A percentile compares a stretch with the other conserved stretches of the same genome.
These are phyloP conservation scores for Squalus acanthias DNA, from an alignment of 2,797 vertebrate species.

Conservation along the genomic window DNA sequence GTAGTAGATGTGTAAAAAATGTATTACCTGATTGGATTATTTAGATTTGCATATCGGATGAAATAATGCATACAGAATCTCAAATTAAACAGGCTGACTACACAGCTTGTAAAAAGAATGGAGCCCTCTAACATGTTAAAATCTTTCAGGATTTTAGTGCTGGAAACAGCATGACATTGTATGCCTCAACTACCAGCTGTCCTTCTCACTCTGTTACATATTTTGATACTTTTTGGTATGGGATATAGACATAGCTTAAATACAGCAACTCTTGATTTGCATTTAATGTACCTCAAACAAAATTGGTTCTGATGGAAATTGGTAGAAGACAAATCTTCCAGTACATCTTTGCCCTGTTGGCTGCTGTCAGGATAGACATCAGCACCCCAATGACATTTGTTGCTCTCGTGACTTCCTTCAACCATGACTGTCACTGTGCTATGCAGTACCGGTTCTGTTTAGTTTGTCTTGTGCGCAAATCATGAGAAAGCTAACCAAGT, in stretches of 20 bases:
- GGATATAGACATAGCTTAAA: neutral
- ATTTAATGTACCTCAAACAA: neutral
- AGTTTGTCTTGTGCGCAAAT: neutral
- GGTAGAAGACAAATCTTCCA: neutral
- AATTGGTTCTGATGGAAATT: neutral
- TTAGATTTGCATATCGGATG: neutral
- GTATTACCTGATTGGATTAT: too few relatives aligned
- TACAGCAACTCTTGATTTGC: neutral
- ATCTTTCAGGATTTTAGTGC: neutral
- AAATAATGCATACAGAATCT: neutral
- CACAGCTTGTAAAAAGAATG: neutral
- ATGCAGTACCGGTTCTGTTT: neutral
- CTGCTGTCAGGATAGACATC: slow-evolving; percentile 26
- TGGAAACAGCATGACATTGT: neutral
- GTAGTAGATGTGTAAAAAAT: neutral
- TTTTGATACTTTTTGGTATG: neutral
- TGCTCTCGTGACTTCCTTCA: neutral
- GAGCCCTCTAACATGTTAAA: neutral
- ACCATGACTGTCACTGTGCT: neutral
- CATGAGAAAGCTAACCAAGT: neutral
- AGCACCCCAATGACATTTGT: neutral
- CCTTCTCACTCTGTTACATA: neutral
- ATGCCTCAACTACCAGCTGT: neutral
- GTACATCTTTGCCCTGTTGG: neutral
- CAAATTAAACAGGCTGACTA: neutral